Evolutionary conservation across 2,797 vertebrate genomes (phyloP), one percentile per base, ranked within the genome.

Genomic region (Avahi laniger): DNA sequence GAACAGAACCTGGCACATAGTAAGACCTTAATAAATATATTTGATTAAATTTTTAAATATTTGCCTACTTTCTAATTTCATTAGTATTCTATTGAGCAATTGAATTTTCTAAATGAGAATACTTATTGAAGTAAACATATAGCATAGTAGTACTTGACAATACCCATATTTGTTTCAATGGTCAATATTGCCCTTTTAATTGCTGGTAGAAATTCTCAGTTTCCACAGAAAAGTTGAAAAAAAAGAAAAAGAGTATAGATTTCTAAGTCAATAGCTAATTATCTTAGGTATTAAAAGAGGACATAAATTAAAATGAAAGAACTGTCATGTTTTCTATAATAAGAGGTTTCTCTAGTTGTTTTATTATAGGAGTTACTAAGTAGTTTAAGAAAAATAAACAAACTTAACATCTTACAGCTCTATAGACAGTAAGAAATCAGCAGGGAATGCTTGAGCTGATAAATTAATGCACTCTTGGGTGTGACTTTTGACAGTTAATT

Each of bases 401-500:
- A 69, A 93, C 93, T 65, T 70, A 65, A n/a, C 24, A 92, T 70
- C 26, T 84, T 84, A 46, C 28, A 54, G 4, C 30, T 48, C 61
- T 35, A 46, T 2, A 89, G 41, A 91, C 24, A 87, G 41, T 67
- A 82, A 95, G 65, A 90, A 92, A 43, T 86, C 43, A 50, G 30
- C 48, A 86, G 57, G 54, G 38, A 95, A 91, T 43, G 6, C 48
- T 78, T 52, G n/a, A 65, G 28, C 30, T 83, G 38, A 83, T 96
- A 89, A 90, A 87, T 93, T 73, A 63, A 72, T 75, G 43, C 2
- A 84, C n/a, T 83, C 22, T 54, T 57, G 18, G 46, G 46, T 15
- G 20, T 89, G 70, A 79, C 57, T 91, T 89, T 78, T 95, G 48
- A 91, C 41, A 85, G 73, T 83, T 87, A 94, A 73, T 96, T 63